phyloP scores from a whole-genome alignment of 2,888 invertebrate species.

The Brenthis hecate region DNA sequence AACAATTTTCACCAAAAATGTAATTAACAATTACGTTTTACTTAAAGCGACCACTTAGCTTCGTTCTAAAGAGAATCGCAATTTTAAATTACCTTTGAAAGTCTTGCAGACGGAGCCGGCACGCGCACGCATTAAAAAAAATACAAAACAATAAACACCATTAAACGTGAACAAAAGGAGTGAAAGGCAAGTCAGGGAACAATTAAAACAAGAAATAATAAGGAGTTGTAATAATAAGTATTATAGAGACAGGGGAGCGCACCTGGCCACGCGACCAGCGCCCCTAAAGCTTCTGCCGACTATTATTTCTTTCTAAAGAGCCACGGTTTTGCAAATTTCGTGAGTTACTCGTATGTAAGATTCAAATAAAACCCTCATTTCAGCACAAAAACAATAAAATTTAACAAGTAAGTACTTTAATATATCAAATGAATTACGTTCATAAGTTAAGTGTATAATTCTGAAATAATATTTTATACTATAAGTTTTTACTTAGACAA shows the following conservation, averaged over 20 bases:
- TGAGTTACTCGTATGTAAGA: conserved; percentile 6
- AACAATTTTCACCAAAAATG: conserved; percentile 31
- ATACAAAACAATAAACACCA: conserved; percentile 78
- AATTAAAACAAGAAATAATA: conserved; percentile 83
- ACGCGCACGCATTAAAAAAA: conserved; percentile 72
- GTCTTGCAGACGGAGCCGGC: conserved; percentile 71
- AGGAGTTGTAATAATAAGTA: conserved; percentile 81
- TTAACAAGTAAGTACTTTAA: neutral
- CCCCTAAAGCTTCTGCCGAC: conserved; percentile 53
- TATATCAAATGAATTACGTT: too few relatives aligned
- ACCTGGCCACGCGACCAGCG: conserved; percentile 69
- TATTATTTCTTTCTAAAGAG: conserved; percentile 31
- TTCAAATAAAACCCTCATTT: neutral
- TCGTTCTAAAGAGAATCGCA: conserved; percentile 42
- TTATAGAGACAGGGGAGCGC: conserved; percentile 67
- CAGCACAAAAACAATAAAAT: neutral
- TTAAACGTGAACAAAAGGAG: conserved; percentile 79
- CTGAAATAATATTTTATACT: too few relatives aligned
- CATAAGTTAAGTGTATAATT: too few relatives aligned
- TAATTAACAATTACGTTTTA: conserved; percentile 37
- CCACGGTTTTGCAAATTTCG: conserved; percentile 15
- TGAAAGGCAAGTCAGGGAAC: conserved; percentile 79
- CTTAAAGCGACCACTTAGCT: conserved; percentile 36
- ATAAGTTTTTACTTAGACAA: too few relatives aligned
- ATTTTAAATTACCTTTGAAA: conserved; percentile 50